Evolutionary conservation across 2,797 vertebrate species (phyloP).

Genomic region (Tolypeutes matacus): DNA sequence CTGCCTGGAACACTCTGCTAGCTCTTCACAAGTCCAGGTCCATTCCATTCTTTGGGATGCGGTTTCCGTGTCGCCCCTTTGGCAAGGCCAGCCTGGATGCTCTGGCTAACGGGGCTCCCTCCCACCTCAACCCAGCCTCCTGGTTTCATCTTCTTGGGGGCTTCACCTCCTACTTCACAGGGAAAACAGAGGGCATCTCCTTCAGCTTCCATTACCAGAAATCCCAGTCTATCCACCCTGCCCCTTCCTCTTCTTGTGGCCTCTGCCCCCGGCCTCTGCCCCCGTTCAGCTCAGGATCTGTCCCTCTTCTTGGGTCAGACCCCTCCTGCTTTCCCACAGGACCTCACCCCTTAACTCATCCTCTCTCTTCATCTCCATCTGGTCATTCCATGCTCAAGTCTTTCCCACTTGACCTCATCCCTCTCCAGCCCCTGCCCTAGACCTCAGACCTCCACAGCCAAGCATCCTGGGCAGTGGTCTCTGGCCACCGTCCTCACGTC

Average conservation of each 20-base stretch:
- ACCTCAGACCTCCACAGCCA: neutral
- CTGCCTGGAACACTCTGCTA: neutral
- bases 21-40: neutral
- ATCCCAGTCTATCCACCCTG: neutral
- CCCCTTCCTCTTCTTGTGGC: neutral
- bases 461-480: neutral
- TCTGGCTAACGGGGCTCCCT: fast-evolving
- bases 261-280: too few species aligned
- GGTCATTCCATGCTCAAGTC: neutral
- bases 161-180: neutral
- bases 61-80: fast-evolving
- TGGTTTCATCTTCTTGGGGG: neutral
- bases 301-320: neutral
- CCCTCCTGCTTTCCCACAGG: neutral
- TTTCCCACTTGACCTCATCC: neutral
- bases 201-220: neutral
- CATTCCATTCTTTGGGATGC: neutral
- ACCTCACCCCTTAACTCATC: neutral
- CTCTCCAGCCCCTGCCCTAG: neutral
- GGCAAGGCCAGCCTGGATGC: neutral
- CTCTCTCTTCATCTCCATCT: neutral
- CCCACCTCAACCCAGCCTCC: fast-evolving
- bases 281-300: neutral
- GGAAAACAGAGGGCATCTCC: neutral
- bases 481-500: neutral